phyloP scores from a whole-genome alignment of 2,888 invertebrate species.

The Leucoptera coffeella region DNA sequence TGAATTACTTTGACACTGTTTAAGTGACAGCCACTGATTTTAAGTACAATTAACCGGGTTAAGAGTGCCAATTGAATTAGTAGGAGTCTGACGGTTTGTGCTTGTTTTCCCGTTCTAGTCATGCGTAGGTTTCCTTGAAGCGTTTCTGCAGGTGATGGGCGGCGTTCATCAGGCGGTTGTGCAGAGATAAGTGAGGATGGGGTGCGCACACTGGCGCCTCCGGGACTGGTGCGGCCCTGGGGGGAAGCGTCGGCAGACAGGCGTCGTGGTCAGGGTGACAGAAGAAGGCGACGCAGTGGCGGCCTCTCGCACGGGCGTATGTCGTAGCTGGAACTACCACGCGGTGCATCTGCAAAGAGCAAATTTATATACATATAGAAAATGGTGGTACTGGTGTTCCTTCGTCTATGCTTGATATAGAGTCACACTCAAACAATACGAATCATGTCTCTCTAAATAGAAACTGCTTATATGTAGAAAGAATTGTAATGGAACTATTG shows the following conservation, averaged over 20 bases:
- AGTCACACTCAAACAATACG: no score
- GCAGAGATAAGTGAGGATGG: constrained; percentile 34
- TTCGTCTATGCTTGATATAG: no score
- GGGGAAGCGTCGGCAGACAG: constrained; percentile 40
- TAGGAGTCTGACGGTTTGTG: no score
- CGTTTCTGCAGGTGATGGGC: constrained; percentile 67
- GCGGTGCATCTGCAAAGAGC: constrained; percentile 59
- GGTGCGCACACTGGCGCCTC: constrained; percentile 31
- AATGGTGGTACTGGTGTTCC: no score
- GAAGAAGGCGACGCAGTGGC: constrained; percentile 74
- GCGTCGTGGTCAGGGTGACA: constrained; percentile 64
- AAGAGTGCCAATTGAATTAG: no score
- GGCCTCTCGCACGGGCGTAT: constrained; percentile 54
- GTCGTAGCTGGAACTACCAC: constrained; percentile 65
- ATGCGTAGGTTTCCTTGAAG: constrained; percentile 64
- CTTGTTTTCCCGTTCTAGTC: constrained; percentile 32
- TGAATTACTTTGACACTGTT: no score
- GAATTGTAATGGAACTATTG: no score
- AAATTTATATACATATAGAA: no score
- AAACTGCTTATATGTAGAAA: no score
- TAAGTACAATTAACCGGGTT: no score
- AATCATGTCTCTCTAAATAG: no score
- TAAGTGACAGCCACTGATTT: no score
- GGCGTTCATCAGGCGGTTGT: constrained; percentile 59
- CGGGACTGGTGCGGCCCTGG: constrained; percentile 27